Base-by-base conservation (phyloP, 2,113 vertebrate genomes). In the Balaenoptera acutorostrata region DNA sequence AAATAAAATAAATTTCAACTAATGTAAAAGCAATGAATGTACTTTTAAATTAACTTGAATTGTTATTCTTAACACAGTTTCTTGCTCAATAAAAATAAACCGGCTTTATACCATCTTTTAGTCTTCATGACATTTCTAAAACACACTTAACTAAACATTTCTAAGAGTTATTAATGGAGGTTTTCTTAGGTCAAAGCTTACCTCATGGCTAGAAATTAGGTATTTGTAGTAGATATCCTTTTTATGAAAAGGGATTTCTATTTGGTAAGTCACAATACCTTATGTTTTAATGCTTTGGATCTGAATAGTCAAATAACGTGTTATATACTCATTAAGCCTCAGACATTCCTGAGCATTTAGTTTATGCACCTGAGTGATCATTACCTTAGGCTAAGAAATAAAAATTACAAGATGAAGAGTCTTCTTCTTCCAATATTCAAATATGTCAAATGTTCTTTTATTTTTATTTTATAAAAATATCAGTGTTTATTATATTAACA, bases 1-100 rank as follows among this genome's bases (percentile, higher is more conserved):
- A 99, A 99, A 99, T 98, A 99, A 98, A 98, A 96, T 98, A 98
- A 98, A 98, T 98, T 98, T 99, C 98, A 99, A 97, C 98, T 98
- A 98, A 98, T 95, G 94, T 87, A 97, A 97, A 96, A 96, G 41
- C 49, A 98, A 78, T 87, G 0, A 80, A 12, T 94, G 68, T 95
- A 96, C 88, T 97, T 86, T 91, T 82, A 90, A 92, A 78, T 98
- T 81, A 98, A 95, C 27, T 93, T 93, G 44, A 85, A 39, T 25
- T 74, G 78, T 39, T 93, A 25, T 52, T 69, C 33, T 94, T 91
- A 95, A 93, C n/a, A 97, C 72, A 97, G 25, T 96, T 88, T 82
- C 39, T 95, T 74, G 46, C 31, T 92, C 93, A 74, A 63, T 85
- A 71, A 96, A 94, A 83, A 81, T 55, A 33, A 90, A n/a, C 2